Evolutionary conservation across 1,140 invertebrate genomes (phyloP).

Genomic region (Hycleus phaleratus): DNA sequence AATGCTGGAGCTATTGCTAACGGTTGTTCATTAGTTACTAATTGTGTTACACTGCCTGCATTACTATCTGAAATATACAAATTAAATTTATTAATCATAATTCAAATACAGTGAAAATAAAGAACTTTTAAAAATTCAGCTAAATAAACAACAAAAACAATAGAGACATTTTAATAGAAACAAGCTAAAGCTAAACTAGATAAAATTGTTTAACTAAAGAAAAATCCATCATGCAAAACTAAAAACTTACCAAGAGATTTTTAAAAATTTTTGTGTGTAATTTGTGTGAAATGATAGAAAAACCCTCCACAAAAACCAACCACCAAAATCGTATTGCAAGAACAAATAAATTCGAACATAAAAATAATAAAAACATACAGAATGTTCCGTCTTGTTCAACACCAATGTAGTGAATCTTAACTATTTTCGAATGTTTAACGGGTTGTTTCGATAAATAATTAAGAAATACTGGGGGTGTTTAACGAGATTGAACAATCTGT

Average conservation of each 20-base stretch:
- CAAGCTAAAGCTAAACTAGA: neutral
- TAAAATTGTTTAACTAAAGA: no score
- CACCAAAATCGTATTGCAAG: conserved; percentile 16
- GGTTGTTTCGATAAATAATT: no score
- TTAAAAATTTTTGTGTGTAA: no score
- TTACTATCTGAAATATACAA: conserved; percentile 48
- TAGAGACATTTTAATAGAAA: neutral
- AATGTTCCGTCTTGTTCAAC: no score
- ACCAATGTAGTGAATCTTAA: no score
- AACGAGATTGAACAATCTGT: no score
- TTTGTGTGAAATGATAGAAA: conserved; percentile 7
- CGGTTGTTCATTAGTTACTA: conserved; percentile 55
- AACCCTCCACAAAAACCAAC: conserved; percentile 30
- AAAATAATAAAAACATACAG: no score
- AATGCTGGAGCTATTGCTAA: conserved; percentile 46
- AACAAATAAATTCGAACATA: conserved; percentile 19
- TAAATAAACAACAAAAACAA: no score
- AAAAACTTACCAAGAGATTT: conserved; percentile 23
- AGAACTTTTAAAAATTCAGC: neutral
- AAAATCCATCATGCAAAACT: conserved; percentile 14
- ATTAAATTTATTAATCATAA: neutral
- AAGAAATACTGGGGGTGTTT: no score
- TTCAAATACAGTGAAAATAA: neutral
- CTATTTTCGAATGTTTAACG: no score
- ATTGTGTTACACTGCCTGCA: conserved; percentile 55